Percentiles rank a stretch among this genome's conserved stretches.
Evolutionary conservation across 2,888 invertebrate genomes (phyloP).

Genomic region (Dryadula phaetusa): DNA sequence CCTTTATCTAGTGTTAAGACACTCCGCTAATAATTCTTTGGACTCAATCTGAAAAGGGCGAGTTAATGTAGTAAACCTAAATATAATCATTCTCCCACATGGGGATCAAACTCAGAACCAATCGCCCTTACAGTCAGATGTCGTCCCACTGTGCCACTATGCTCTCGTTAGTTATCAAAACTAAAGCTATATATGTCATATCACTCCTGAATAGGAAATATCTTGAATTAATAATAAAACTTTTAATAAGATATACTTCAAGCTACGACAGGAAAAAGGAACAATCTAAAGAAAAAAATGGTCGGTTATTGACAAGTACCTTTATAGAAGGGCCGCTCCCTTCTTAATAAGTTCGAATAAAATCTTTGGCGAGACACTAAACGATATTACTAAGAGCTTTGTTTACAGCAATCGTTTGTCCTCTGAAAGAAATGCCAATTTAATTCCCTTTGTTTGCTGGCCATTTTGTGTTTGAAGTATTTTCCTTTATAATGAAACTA

Average conservation of each 20-base stretch:
- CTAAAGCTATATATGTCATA: too few relatives aligned
- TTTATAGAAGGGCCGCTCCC: not conserved
- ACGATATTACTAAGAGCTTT: not conserved
- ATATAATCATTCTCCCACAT: too few relatives aligned
- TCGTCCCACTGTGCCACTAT: too few relatives aligned
- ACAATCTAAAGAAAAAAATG: not conserved
- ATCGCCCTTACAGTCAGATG: too few relatives aligned
- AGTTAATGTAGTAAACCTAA: too few relatives aligned
- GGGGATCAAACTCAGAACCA: too few relatives aligned
- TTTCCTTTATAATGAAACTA: not conserved
- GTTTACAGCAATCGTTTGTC: not conserved
- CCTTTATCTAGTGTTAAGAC: too few relatives aligned
- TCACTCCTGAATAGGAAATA: too few relatives aligned
- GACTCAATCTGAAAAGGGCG: too few relatives aligned
- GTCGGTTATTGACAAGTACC: not conserved
- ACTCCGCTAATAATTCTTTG: too few relatives aligned
- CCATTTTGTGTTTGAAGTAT: not conserved
- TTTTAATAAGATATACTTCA: not conserved
- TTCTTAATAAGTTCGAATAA: not conserved
- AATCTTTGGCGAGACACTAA: not conserved
- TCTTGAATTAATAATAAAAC: too few relatives aligned
- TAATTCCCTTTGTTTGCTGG: not conserved
- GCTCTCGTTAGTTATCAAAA: too few relatives aligned
- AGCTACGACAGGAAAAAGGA: not conserved
- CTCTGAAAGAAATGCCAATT: not conserved